Conservation (phyloP, 2,113 vertebrate genomes). For the Rhizomys pruinosus region DNA sequence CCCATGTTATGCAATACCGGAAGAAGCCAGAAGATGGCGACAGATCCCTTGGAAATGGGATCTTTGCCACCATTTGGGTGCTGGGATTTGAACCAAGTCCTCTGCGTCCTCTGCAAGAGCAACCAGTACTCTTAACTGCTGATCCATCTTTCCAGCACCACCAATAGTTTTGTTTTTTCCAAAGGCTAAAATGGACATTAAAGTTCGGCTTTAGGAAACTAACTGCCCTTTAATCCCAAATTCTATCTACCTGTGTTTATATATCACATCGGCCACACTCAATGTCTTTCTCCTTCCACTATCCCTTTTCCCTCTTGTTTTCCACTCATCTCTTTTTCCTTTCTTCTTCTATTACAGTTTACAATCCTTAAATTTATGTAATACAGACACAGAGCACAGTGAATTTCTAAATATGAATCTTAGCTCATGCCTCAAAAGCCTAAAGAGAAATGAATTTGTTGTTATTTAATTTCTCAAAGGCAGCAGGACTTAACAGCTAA, state of each 20-base stretch:
- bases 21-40: no score
- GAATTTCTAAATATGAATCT: not conserved
- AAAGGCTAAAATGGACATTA: not conserved
- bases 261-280: conserved; percentile 1
- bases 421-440: conserved; percentile 47
- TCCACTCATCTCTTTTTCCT: not conserved
- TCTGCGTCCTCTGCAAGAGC: no score
- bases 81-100: no score
- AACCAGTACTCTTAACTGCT: no score
- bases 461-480: conserved; percentile 46
- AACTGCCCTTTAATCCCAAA: not conserved
- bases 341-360: not conserved
- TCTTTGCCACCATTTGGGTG: no score
- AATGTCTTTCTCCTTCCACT: not conserved
- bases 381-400: conserved; percentile 40
- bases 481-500: not conserved
- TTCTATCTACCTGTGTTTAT: not conserved
- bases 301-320: not conserved
- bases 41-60: no score
- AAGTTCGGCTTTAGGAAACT: conserved; percentile 51
- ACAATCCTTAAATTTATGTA: not conserved
- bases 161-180: not conserved
- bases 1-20: no score
- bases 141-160: no score
- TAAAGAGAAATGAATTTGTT: conserved; percentile 62